Conservation (phyloP, 23 tunicate genomes). For the Styela clava region DNA sequence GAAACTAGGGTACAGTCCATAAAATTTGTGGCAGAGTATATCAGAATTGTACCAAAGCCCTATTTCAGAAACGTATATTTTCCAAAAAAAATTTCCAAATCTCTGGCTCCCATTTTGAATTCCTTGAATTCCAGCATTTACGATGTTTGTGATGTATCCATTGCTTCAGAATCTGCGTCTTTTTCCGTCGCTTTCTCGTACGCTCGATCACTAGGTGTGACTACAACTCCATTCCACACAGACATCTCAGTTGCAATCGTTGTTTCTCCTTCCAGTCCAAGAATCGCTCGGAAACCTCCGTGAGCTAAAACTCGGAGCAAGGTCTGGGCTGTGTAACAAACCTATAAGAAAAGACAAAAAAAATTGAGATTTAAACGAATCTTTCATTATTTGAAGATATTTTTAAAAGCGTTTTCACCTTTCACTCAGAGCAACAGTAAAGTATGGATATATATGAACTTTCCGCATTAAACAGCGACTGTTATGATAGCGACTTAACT, state of each 20-base stretch:
- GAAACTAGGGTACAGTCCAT: not conserved
- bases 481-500: too few relatives aligned
- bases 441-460: too few relatives aligned
- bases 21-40: too few relatives aligned
- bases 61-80: too few relatives aligned
- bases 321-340: slow-evolving; percentile 96
- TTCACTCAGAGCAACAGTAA: not conserved
- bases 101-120: not conserved
- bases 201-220: slow-evolving; percentile 86
- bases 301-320: slow-evolving; percentile 79
- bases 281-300: slow-evolving; percentile 84
- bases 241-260: slow-evolving; percentile 64
- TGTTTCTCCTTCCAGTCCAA: slow-evolving; percentile 77
- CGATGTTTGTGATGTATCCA: slow-evolving; percentile 42
- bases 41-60: too few relatives aligned
- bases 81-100: not conserved
- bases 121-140: not conserved
- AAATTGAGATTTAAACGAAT: not conserved
- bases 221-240: slow-evolving; percentile 84
- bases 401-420: not conserved
- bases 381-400: not conserved
- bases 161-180: slow-evolving; percentile 41
- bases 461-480: too few relatives aligned
- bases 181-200: slow-evolving; percentile 66
- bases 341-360: slow-evolving; percentile 14